Conservation (phyloP, 2,113 vertebrate genomes). For the Riparia riparia region DNA sequence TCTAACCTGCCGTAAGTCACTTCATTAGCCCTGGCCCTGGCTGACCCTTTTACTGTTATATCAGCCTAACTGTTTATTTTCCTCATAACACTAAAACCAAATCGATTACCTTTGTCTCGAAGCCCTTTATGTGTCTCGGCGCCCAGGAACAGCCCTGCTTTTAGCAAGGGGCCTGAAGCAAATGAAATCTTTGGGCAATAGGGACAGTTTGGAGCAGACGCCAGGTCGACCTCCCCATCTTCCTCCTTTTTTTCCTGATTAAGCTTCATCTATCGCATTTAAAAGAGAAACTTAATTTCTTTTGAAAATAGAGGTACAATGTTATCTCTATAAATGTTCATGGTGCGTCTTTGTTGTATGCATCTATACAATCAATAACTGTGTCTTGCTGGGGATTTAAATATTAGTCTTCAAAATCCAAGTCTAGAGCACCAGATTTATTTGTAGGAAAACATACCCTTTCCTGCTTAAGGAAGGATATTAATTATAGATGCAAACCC, state of each 20-base stretch:
- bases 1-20: slow-evolving; percentile 24
- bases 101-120: slow-evolving; percentile 59
- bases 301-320: background rate
- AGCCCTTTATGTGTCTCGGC: slow-evolving; percentile 32
- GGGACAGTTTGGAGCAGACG: background rate
- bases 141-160: background rate
- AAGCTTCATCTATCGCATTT: background rate
- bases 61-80: slow-evolving; percentile 64
- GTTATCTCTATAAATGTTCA: background rate
- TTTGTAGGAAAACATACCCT: slow-evolving; percentile 23
- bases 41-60: slow-evolving; percentile 52
- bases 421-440: slow-evolving; percentile 22
- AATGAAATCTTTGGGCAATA: background rate
- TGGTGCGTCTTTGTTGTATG: background rate
- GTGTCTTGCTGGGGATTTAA: slow-evolving; percentile 35
- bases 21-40: slow-evolving; percentile 55
- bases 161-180: background rate
- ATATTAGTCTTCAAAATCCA: slow-evolving; percentile 39
- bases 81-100: slow-evolving; percentile 61
- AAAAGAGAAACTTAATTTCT: background rate
- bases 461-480: slow-evolving; percentile 46
- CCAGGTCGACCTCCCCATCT: background rate
- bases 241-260: background rate
- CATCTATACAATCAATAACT: background rate
- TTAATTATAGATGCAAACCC: slow-evolving; percentile 67